Evolutionary conservation across 2,113 vertebrate genomes (phyloP), one percentile per base, ranked within the genome.

Genomic region (Psilopogon haemacephalus): DNA sequence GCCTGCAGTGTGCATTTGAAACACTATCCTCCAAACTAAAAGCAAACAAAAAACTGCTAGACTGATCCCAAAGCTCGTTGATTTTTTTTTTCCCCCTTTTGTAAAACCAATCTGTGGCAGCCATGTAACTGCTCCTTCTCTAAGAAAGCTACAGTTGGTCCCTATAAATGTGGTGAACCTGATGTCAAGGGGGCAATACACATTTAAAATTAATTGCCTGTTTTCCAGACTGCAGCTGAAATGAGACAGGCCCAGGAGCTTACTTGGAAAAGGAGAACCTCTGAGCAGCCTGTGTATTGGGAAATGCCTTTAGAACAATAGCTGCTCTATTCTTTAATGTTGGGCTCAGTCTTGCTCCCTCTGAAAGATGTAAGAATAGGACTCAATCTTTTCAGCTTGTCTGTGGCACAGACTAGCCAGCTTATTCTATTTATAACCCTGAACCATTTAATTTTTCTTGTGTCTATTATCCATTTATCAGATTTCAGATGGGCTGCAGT

Each of bases 201-300:
- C 0, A 4, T 67, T 88, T 88, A 69, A 92, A 90, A 93, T 82
- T 92, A 93, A 96, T 94, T 94, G 88, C 88, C 73, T 94, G 28
- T 79, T 92, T 93, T 94, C 86, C 88, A 93, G 88, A n/a, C 88
- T 69, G 95, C 86, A 96, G 93, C 90, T 90, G 88, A 86, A 93
- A 92, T 44, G 78, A 91, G 75, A 84, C 71, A 85, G 75, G 54
- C 59, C 33, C 56, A 74, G 75, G 72, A 91, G 60, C 95, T 87
- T 73, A 58, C 58, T 79, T 76, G 84, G 67, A 84, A 72, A 77
- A 37, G 60, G 80, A 58, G 88, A 84, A 92, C 70, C 55, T 90
- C 74, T 85, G 82, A 96, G 89, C 74, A 80, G 93, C 78, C 89
- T 92, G 58, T 83, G 78, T 68, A 42, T 83, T 85, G 95, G 46